phyloP scores from a whole-genome alignment of 2,797 vertebrate genomes.

The Sitta carolinensis region DNA sequence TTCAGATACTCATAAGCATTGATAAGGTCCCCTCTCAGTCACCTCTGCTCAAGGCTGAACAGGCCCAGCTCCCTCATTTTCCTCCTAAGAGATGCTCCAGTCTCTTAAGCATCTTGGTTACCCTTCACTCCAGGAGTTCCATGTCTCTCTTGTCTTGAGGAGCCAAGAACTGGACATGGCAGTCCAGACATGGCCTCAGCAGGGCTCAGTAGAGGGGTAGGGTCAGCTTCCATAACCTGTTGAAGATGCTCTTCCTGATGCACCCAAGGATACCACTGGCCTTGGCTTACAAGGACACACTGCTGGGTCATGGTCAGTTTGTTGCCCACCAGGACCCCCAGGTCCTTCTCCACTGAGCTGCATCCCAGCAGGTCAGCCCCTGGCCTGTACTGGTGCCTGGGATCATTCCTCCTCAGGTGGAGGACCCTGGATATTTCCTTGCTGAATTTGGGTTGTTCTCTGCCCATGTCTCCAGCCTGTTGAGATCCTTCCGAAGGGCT shows the following conservation, averaged over 20 bases:
- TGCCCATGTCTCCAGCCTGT: neutral
- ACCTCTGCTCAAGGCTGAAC: too few relatives aligned
- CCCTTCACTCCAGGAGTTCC: neutral
- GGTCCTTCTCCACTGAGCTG: neutral
- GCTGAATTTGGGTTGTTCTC: too few relatives aligned
- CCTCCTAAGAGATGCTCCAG: rapidly evolving
- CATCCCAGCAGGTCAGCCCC: neutral
- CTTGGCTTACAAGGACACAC: neutral
- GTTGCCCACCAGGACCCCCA: neutral
- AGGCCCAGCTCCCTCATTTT: neutral
- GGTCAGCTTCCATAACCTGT: neutral
- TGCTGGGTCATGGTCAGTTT: neutral
- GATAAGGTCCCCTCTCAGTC: too few relatives aligned
- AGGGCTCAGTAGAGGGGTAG: neutral
- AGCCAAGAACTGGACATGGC: neutral
- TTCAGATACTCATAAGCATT: neutral
- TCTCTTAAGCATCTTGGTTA: neutral
- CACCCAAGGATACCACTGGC: neutral
- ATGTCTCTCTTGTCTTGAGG: neutral
- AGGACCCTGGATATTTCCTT: neutral
- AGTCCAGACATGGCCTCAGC: neutral
- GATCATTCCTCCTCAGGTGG: neutral
- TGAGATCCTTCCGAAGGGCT: neutral
- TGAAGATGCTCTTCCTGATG: neutral
- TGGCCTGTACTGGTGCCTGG: neutral